These are phyloP conservation scores for Petrocephalus zakoni DNA, from an alignment of 2,113 vertebrate species.

Conservation along the genomic window DNA sequence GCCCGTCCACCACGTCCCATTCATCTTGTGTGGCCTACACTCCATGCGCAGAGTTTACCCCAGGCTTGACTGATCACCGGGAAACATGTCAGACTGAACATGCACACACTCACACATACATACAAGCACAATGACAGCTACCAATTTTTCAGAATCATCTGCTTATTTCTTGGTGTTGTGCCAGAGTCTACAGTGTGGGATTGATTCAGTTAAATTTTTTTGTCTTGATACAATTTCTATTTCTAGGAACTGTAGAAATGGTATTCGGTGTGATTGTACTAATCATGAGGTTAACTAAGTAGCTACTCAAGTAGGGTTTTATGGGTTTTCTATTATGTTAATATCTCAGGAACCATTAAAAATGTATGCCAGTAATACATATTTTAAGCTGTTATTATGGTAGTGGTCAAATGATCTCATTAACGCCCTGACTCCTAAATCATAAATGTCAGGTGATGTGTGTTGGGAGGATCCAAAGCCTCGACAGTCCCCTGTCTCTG, in stretches of 20 bases:
- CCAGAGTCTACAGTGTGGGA: background rate
- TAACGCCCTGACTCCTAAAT: background rate
- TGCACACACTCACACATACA: background rate
- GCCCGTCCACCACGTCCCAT: background rate
- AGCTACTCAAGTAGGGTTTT: background rate
- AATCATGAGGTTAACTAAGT: background rate
- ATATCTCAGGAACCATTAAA: background rate
- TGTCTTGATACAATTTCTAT: background rate
- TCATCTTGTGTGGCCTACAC: background rate
- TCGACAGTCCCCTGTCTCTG: background rate
- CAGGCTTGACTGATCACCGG: background rate
- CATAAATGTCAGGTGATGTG: background rate
- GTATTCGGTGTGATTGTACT: background rate
- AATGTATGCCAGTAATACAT: background rate
- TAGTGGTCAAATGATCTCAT: constrained; percentile 3
- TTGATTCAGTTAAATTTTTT: background rate
- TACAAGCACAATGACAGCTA: background rate
- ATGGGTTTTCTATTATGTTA: background rate
- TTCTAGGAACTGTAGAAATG: background rate
- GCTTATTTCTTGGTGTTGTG: background rate
- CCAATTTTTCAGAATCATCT: background rate
- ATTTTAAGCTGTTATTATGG: background rate
- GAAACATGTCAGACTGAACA: background rate
- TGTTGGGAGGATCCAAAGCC: background rate
- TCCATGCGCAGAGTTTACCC: background rate